A percentile compares a stretch with the other conserved stretches of the same genome.
Evolutionary conservation across 1,140 invertebrate species (phyloP).

Genomic region (Cephus cinctus): DNA sequence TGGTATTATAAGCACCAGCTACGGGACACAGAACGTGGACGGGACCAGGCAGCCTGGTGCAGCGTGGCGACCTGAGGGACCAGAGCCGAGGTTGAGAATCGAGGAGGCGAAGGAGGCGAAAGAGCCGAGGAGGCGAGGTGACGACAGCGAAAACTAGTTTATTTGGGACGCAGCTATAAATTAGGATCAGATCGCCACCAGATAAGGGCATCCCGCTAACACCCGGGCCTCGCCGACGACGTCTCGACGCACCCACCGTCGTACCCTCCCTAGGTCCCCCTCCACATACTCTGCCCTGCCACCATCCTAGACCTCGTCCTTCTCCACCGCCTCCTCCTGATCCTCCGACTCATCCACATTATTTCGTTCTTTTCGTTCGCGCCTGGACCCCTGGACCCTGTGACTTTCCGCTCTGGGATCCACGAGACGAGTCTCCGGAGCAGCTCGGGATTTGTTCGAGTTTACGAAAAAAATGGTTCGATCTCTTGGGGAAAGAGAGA

Average conservation of each 20-base stretch:
- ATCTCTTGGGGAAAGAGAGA: too few relatives aligned
- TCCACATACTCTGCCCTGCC: constrained; percentile 16
- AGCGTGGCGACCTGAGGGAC: too few relatives aligned
- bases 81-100: neutral
- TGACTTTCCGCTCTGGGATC: constrained; percentile 10
- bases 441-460: too few relatives aligned
- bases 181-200: constrained; percentile 57
- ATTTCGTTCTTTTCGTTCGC: neutral
- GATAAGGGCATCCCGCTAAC: constrained; percentile 56
- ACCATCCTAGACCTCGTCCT: too few relatives aligned
- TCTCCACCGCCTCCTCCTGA: neutral
- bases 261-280: neutral
- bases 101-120: constrained; percentile 7
- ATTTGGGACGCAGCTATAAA: constrained; percentile 58
- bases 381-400: constrained; percentile 1
- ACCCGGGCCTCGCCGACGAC: constrained; percentile 50
- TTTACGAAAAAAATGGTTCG: too few relatives aligned
- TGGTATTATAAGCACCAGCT: neutral
- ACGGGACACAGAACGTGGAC: neutral
- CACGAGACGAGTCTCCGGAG: constrained; percentile 15
- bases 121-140: constrained; percentile 39
- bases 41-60: constrained; percentile 6
- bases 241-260: constrained; percentile 21
- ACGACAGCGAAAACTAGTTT: constrained; percentile 59
- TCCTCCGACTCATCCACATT: neutral